Evolutionary conservation across 2,797 vertebrate genomes (phyloP).

Genomic region (Smutsia temminckii): DNA sequence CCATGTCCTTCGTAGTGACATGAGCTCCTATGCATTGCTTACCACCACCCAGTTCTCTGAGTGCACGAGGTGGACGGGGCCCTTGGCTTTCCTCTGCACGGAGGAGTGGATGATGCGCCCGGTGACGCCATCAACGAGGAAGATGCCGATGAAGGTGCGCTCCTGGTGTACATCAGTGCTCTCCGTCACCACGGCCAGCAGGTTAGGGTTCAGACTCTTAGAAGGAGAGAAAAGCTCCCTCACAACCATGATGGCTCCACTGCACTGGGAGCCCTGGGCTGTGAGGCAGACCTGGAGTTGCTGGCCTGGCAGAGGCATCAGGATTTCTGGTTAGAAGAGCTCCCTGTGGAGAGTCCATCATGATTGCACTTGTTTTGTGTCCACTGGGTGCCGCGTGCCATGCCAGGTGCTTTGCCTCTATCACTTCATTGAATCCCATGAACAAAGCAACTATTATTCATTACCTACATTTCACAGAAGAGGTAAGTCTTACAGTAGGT

Average conservation of each 20-base stretch:
- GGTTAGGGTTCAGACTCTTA: slow-evolving; percentile 97
- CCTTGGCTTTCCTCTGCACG: slow-evolving; percentile 94
- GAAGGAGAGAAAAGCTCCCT: neutral
- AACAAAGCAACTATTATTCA: neutral
- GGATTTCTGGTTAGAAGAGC: neutral
- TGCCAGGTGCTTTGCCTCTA: neutral
- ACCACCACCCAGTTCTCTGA: slow-evolving; percentile 99
- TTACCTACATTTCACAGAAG: too few relatives aligned
- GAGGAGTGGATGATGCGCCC: slow-evolving; percentile 97
- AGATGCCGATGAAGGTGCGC: slow-evolving; percentile 94
- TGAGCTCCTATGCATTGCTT: slow-evolving; percentile 72
- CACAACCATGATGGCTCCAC: neutral
- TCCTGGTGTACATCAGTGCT: slow-evolving; percentile 94
- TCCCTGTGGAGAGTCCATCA: neutral
- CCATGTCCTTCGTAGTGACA: neutral
- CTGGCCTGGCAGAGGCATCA: neutral
- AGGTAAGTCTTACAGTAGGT: neutral
- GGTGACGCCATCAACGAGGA: slow-evolving; percentile 95
- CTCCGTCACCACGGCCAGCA: slow-evolving; percentile 95
- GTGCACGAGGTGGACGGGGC: slow-evolving; percentile 95
- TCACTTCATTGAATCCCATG: neutral
- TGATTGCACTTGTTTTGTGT: too few relatives aligned
- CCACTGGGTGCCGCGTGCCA: neutral
- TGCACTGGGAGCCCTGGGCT: neutral
- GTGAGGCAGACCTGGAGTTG: neutral